Evolutionary conservation across 2,113 vertebrate genomes (phyloP).

Genomic region (Gallinago paraguaiae): DNA sequence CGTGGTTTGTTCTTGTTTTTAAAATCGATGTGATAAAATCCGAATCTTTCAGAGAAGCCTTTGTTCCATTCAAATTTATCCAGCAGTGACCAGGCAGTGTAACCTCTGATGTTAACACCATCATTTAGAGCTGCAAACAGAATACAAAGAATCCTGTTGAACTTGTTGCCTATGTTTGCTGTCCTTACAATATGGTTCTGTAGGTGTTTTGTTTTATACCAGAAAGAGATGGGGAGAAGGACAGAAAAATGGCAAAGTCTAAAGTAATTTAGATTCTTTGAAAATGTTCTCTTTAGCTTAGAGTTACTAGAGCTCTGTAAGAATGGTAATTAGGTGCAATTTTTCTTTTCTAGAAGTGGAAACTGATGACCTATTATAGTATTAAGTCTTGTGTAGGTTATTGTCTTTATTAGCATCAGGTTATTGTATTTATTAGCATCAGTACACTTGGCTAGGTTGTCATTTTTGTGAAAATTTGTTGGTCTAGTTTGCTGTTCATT

Average conservation of each 20-base stretch:
- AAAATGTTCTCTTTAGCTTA: not conserved
- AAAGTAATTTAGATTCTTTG: not conserved
- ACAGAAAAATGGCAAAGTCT: not conserved
- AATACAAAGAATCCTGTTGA: not conserved
- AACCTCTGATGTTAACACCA: conserved; percentile 86
- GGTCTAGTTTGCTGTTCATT: not conserved
- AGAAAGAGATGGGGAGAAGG: not conserved
- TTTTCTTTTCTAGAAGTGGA: not conserved
- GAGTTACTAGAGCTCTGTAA: not conserved
- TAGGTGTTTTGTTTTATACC: not conserved
- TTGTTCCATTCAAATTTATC: conserved; percentile 96
- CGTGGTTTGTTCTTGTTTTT: conserved; percentile 85
- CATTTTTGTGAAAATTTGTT: not conserved
- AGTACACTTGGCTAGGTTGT: not conserved
- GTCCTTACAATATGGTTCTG: not conserved
- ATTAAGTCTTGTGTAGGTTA: not conserved
- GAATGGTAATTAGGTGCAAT: not conserved
- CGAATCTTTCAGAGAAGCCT: conserved; percentile 89
- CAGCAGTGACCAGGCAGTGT: conserved; percentile 92
- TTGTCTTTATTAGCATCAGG: not conserved
- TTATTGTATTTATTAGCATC: not conserved
- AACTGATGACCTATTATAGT: not conserved
- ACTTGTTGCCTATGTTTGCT: not conserved
- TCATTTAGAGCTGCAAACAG: conserved; percentile 86
- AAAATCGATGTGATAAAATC: conserved; percentile 90